Evolutionary conservation across 2,888 invertebrate species (phyloP), one percentile per base, ranked within the genome.

Genomic region (Ceraclea dissimilis): DNA sequence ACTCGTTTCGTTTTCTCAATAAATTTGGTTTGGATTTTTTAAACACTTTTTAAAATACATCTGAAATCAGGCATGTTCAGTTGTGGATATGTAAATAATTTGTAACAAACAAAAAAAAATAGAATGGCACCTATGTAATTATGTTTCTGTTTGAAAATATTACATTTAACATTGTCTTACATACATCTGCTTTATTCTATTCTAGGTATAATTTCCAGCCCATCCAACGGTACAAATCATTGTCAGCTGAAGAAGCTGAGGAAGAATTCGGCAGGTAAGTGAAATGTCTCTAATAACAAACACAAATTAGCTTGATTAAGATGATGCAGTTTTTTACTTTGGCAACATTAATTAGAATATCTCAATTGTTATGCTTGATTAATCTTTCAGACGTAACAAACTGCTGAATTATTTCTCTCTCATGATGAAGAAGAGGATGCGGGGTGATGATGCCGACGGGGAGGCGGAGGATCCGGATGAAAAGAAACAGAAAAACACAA

Each of bases 191-290:
- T 26, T 6, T 6, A 26, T 26, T 26, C 2, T 39, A 13, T 63
- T 66, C 19, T 65, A 84, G 84, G 83, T 93, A 93, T 70, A 93
- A 93, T 68, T 95, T 94, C 70, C 87, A 89, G 66, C 90, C 93
- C 0, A 86, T 90, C 56, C 89, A 91, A 65, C 79, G 88, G 51
- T 97, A 98, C 70, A 97, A 97, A 72, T 86, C 95, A 1, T 75
- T 99, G 13, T 94, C 94, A 10, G 93, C 93, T 0, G 99, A 99
- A 72, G 98, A 99, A 72, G 99, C 99, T 0, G 99, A 99, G 68
- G 89, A 94, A 67, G 94, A 97, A 69, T 99, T 96, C 71, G 92
- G 87, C 62, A 86, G 82, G 86, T 83, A 57, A 31, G 31, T 39
- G 16, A 31, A 31, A 31, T n/a, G n/a, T n/a, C n/a, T n/a, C n/a